Percentiles rank a stretch among this genome's conserved stretches.
phyloP scores from a whole-genome alignment of 2,888 invertebrate genomes.

The Euplexia lucipara region DNA sequence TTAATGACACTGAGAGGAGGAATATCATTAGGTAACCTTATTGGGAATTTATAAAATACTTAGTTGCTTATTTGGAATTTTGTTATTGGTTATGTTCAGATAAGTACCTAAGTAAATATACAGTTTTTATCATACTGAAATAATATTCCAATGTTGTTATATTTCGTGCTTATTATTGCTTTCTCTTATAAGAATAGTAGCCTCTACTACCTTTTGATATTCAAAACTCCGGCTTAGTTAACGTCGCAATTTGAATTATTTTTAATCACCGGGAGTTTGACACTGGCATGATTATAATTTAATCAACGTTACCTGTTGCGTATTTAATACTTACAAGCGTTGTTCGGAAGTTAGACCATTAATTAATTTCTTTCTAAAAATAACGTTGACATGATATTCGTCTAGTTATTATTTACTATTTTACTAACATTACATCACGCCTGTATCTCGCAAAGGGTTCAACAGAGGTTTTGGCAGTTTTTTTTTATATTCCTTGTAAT shows the following conservation, averaged over 20 bases:
- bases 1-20: neutral
- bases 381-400: neutral
- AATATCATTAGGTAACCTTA: constrained; percentile 4
- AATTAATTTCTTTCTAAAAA: constrained; percentile 9
- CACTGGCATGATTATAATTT: constrained; percentile 1
- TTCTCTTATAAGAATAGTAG: too few species aligned
- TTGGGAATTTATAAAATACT: neutral
- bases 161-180: too few species aligned
- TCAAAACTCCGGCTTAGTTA: neutral
- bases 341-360: too few species aligned
- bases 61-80: neutral
- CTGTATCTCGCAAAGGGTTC: too few species aligned
- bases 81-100: neutral
- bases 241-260: neutral
- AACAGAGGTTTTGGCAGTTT: too few species aligned
- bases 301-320: constrained; percentile 37
- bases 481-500: too few species aligned
- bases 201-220: neutral
- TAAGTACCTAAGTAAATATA: too few species aligned
- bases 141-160: neutral
- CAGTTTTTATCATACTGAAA: neutral
- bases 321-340: constrained; percentile 15
- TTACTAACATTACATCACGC: too few species aligned
- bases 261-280: constrained; percentile 12
- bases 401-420: too few species aligned